Evolutionary conservation across 2,888 invertebrate genomes (phyloP).

Genomic region (Caenorhabditis uteleia): DNA sequence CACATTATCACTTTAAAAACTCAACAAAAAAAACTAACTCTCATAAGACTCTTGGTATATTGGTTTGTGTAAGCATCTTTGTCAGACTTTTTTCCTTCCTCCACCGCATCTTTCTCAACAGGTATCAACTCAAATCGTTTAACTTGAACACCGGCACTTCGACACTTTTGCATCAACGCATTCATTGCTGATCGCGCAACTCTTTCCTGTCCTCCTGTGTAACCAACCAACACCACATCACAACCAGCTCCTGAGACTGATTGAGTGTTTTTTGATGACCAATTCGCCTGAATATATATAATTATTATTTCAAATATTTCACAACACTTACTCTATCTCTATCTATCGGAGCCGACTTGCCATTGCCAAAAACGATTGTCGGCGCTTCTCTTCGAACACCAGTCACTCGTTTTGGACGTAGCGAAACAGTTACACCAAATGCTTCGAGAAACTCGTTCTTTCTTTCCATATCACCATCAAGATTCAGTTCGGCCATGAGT

Average conservation of each 20-base stretch:
- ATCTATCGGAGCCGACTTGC: not conserved
- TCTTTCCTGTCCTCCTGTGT: not conserved
- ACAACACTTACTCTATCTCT: not conserved
- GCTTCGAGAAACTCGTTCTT: slow-evolving; percentile 1
- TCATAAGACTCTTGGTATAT: too few relatives aligned
- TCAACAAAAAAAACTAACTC: too few relatives aligned
- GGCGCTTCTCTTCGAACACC: slow-evolving; percentile 3
- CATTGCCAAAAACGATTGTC: not conserved
- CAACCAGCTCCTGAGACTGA: not conserved
- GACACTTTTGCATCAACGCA: not conserved
- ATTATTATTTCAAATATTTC: not conserved
- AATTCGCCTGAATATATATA: not conserved
- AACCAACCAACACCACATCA: not conserved
- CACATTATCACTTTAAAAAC: too few relatives aligned
- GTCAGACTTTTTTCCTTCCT: too few relatives aligned
- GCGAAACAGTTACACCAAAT: slow-evolving; percentile 3
- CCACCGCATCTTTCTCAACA: too few relatives aligned
- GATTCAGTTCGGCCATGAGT: slow-evolving; percentile 15
- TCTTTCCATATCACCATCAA: not conserved
- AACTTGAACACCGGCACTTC: not conserved
- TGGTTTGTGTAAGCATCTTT: too few relatives aligned
- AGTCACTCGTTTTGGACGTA: not conserved
- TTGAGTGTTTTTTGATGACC: not conserved
- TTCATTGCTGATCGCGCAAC: not conserved
- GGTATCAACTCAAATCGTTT: not conserved